Conservation (phyloP, 2,888 invertebrate species). For the Drosophila subquinaria region DNA sequence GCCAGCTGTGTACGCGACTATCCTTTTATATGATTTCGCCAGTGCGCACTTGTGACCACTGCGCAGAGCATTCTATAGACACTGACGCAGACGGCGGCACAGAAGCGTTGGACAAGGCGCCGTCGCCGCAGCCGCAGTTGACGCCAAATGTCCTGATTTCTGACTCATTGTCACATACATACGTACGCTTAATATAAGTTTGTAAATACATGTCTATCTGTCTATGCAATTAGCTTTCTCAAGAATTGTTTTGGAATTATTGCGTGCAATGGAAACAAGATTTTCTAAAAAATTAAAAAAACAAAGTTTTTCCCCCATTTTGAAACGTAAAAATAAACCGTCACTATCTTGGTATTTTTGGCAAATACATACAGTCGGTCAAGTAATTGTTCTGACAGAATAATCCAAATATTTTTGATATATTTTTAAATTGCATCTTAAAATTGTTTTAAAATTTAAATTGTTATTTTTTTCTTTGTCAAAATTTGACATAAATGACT, state of each 20-base stretch:
- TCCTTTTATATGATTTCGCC: constrained; percentile 76
- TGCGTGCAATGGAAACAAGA: background rate
- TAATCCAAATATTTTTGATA: too few relatives aligned
- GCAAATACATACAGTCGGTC: too few relatives aligned
- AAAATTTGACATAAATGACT: too few relatives aligned
- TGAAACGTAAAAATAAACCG: too few relatives aligned
- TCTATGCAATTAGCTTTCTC: constrained; percentile 1
- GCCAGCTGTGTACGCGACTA: constrained; percentile 54
- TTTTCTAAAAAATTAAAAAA: background rate
- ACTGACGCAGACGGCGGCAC: constrained; percentile 57
- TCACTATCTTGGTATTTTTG: too few relatives aligned
- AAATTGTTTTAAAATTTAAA: too few relatives aligned
- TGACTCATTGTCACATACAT: constrained; percentile 64
- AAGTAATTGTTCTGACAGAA: too few relatives aligned
- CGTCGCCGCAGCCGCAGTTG: constrained; percentile 64
- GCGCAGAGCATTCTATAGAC: constrained; percentile 68
- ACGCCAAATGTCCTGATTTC: constrained; percentile 82
- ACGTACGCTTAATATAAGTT: constrained; percentile 13
- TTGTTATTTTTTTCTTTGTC: too few relatives aligned
- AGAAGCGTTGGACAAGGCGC: constrained; percentile 77
- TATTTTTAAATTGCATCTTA: too few relatives aligned
- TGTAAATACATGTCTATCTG: background rate
- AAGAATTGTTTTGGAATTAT: constrained; percentile 1
- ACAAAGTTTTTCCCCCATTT: background rate
- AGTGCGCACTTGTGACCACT: constrained; percentile 68